These are phyloP conservation scores for Eulemur macaco DNA, from an alignment of 2,113 vertebrate genomes.

Conservation along the genomic window DNA sequence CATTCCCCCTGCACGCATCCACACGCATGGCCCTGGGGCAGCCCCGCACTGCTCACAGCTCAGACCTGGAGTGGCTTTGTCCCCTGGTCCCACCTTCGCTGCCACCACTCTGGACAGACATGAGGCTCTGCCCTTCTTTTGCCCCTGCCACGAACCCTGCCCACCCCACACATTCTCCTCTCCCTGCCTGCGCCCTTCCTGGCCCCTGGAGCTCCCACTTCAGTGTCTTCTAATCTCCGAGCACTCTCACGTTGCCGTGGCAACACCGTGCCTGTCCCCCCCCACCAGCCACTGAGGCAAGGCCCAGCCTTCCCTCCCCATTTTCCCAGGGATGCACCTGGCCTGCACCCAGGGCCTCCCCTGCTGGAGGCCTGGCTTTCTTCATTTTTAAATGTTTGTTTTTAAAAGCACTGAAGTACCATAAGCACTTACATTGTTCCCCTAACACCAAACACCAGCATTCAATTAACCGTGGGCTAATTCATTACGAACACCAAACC, in stretches of 20 bases:
- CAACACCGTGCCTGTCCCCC: too few species aligned
- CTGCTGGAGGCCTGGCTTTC: not conserved
- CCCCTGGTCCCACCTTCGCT: accelerated
- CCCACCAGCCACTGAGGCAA: not conserved
- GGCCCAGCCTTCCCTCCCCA: not conserved
- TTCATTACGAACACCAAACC: not conserved
- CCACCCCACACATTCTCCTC: not conserved
- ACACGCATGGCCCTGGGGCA: accelerated
- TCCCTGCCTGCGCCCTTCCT: accelerated
- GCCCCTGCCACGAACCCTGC: too few species aligned
- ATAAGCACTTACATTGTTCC: not conserved
- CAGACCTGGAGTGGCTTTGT: not conserved
- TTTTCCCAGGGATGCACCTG: not conserved
- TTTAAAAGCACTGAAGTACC: not conserved
- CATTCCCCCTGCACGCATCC: not conserved
- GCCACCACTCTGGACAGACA: accelerated
- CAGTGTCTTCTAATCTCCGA: not conserved
- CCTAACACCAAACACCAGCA: not conserved
- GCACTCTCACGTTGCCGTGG: too few species aligned
- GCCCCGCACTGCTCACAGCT: accelerated
- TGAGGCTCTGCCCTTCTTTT: accelerated
- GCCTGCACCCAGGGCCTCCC: too few species aligned
- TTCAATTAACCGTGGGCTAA: too few species aligned
- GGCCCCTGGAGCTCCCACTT: not conserved
- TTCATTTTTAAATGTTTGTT: not conserved